Evolutionary conservation across 2,797 vertebrate species (phyloP).

Genomic region (Hybognathus amarus): DNA sequence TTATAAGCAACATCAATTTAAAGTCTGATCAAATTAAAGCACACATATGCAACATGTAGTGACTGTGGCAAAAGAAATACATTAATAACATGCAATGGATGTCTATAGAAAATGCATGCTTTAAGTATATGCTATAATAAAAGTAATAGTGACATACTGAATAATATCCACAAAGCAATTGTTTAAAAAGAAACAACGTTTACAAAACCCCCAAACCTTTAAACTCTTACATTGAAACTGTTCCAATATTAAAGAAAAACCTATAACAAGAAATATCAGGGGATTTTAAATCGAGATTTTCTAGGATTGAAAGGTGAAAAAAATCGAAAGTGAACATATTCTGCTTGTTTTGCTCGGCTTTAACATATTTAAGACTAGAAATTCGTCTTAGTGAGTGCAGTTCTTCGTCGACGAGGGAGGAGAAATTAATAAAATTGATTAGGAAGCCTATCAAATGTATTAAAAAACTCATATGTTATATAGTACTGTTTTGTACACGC

Average conservation of each 20-base stretch:
- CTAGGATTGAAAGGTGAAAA: fast-evolving
- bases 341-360: not conserved
- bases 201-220: not conserved
- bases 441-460: not conserved
- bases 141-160: not conserved
- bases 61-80: not conserved
- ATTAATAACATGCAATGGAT: not conserved
- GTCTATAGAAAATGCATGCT: too few relatives aligned
- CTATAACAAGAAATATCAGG: not conserved
- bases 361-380: not conserved
- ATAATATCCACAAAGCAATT: not conserved
- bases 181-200: not conserved
- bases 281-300: not conserved
- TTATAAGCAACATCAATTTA: not conserved
- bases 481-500: not conserved
- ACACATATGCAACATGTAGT: not conserved
- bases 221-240: not conserved
- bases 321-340: not conserved
- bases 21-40: not conserved
- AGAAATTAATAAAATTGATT: not conserved
- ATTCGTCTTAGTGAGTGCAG: not conserved
- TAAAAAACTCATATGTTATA: not conserved
- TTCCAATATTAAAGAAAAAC: not conserved
- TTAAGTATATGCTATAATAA: too few relatives aligned
- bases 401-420: not conserved